These are phyloP conservation scores for Malurus leucopterus DNA, from an alignment of 2,797 vertebrate species.

Conservation along the genomic window DNA sequence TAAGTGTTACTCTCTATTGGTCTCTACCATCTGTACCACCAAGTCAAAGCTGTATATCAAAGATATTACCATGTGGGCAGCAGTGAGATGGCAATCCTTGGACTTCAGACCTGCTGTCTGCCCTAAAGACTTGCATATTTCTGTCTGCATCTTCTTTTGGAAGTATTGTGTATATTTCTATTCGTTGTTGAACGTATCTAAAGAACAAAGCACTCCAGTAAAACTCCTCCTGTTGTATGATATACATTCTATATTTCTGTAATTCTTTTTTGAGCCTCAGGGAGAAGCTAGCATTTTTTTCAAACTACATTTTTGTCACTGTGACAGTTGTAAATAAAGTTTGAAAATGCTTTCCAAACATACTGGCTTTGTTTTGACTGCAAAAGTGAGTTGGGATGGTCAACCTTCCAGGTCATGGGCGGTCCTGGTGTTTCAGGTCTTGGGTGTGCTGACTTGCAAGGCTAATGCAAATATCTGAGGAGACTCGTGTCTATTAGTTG, in stretches of 20 bases:
- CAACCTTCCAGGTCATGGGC: fast-evolving
- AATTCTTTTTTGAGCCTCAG: constrained; percentile 95
- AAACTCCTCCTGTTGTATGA: constrained; percentile 80
- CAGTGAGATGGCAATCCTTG: constrained; percentile 44
- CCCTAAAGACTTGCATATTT: constrained; percentile 69
- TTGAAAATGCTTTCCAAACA: constrained; percentile 89
- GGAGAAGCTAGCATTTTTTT: constrained; percentile 91
- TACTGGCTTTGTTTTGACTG: constrained; percentile 14
- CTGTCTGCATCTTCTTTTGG: constrained; percentile 65
- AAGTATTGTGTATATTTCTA: constrained; percentile 77
- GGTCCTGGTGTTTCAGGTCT: background rate
- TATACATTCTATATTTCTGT: constrained; percentile 82
- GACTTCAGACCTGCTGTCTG: constrained; percentile 60
- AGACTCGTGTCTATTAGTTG: fast-evolving
- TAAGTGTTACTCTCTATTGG: constrained; percentile 57
- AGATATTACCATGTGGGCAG: constrained; percentile 35
- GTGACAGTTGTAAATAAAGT: constrained; percentile 98
- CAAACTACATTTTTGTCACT: constrained; percentile 89
- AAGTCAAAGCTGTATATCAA: constrained; percentile 56
- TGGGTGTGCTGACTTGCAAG: background rate
- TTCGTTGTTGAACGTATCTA: constrained; percentile 69
- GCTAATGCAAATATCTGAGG: background rate
- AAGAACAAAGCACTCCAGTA: constrained; percentile 78
- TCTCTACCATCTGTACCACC: constrained; percentile 42
- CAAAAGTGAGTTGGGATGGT: background rate